Conservation (phyloP, 2,888 invertebrate species). For the Cinara cedri region DNA sequence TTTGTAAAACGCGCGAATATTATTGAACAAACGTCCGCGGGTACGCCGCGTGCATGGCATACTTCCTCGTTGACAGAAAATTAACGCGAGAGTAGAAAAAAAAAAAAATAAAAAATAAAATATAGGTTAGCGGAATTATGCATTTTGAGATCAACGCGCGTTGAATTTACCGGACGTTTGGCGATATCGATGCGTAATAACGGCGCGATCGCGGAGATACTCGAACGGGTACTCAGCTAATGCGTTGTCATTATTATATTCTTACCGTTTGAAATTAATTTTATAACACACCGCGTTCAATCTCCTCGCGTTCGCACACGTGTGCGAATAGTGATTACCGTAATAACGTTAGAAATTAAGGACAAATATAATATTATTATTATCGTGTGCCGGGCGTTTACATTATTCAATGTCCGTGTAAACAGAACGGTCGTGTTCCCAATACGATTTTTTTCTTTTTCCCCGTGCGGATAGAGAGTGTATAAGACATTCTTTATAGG, state of each 20-base stretch:
- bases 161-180: neutral
- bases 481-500: slow-evolving; percentile 20
- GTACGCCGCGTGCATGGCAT: too few species aligned
- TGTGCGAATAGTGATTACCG: neutral
- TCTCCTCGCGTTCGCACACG: neutral
- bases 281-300: neutral
- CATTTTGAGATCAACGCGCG: neutral
- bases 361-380: slow-evolving; percentile 25
- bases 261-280: neutral
- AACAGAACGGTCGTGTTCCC: slow-evolving; percentile 23
- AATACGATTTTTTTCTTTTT: slow-evolving; percentile 12
- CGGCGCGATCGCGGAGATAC: neutral
- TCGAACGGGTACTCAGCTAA: too few species aligned
- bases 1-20: too few species aligned
- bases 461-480: slow-evolving; percentile 3
- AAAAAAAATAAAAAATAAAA: too few species aligned
- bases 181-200: too few species aligned
- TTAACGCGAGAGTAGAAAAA: too few species aligned
- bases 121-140: too few species aligned
- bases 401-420: neutral
- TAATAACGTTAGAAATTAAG: slow-evolving; percentile 31
- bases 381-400: too few species aligned
- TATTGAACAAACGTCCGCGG: too few species aligned
- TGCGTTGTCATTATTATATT: too few species aligned
- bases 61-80: too few species aligned